phyloP scores from a whole-genome alignment of 2,888 invertebrate genomes.

The Branchellion lobata region DNA sequence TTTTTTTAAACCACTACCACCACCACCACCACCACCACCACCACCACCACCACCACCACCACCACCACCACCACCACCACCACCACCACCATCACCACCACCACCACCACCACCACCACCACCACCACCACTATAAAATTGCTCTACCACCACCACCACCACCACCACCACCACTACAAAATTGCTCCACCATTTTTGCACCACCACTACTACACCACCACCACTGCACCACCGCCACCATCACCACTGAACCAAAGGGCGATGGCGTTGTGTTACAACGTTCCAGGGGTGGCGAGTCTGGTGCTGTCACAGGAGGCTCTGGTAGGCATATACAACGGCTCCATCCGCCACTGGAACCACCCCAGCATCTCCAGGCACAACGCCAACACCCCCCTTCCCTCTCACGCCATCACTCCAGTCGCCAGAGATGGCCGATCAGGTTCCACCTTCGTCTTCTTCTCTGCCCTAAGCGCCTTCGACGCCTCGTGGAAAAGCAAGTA shows the following conservation, averaged over 20 bases:
- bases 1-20: neutral
- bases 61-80: neutral
- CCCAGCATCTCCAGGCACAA: slow-evolving; percentile 42
- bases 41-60: no score
- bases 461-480: slow-evolving; percentile 25
- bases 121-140: neutral
- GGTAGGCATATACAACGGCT: slow-evolving; percentile 57
- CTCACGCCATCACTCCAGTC: slow-evolving; percentile 52
- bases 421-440: slow-evolving; percentile 13
- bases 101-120: neutral
- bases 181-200: neutral
- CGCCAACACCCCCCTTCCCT: slow-evolving; percentile 40
- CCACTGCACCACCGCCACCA: neutral
- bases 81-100: neutral
- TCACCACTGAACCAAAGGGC: slow-evolving; percentile 52
- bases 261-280: slow-evolving; percentile 56
- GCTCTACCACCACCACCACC: neutral
- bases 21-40: no score
- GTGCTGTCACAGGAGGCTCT: slow-evolving; percentile 54
- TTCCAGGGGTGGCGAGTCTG: slow-evolving; percentile 53
- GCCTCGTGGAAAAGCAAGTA: neutral
- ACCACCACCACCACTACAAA: neutral
- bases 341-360: slow-evolving; percentile 56
- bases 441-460: slow-evolving; percentile 19
- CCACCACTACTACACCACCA: neutral